Conservation (phyloP, 1,140 invertebrate genomes). For the Magallana angulata region DNA sequence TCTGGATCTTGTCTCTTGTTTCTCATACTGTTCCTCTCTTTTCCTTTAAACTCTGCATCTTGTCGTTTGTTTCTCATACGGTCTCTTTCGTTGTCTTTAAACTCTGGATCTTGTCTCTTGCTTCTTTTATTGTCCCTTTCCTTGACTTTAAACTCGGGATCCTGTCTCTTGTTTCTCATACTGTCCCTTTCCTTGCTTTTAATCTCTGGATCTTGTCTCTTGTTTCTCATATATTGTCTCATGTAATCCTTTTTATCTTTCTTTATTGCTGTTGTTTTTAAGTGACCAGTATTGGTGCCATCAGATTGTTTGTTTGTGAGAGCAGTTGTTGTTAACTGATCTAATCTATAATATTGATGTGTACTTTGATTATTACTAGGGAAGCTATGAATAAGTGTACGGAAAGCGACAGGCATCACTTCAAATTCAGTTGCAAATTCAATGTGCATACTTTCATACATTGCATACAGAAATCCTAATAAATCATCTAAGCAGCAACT, state of each 20-base stretch:
- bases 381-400: background rate
- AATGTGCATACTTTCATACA: conserved; percentile 34
- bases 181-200: too few relatives aligned
- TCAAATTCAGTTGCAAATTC: conserved; percentile 15
- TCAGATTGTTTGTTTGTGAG: background rate
- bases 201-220: too few relatives aligned
- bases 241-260: conserved; percentile 20
- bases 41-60: too few relatives aligned
- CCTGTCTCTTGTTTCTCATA: too few relatives aligned
- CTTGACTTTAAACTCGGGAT: too few relatives aligned
- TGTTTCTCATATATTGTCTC: background rate
- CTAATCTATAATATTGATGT: background rate
- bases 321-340: conserved; percentile 2
- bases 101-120: too few relatives aligned
- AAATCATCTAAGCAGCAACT: background rate
- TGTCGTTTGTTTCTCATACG: too few relatives aligned
- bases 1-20: background rate
- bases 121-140: too few relatives aligned
- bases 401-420: conserved; percentile 8
- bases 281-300: conserved; percentile 16
- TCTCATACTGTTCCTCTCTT: too few relatives aligned
- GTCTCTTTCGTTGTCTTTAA: too few relatives aligned
- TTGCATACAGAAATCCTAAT: conserved; percentile 25
- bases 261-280: conserved; percentile 24
- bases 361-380: conserved; percentile 25